These are phyloP conservation scores for Podarcis muralis DNA, from an alignment of 2,113 vertebrate genomes.

Conservation along the genomic window DNA sequence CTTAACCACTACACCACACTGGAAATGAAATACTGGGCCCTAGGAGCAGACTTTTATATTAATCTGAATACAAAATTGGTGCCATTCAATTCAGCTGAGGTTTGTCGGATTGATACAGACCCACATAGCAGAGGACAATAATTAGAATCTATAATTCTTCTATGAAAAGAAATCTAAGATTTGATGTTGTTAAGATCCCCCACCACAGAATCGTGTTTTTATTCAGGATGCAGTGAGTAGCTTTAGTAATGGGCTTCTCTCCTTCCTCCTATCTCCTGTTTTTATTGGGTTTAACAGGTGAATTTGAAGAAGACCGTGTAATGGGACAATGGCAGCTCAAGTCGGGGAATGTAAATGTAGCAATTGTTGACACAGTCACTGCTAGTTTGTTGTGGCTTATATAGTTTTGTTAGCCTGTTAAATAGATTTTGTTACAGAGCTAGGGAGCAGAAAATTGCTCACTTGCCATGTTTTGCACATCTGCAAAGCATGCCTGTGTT, in stretches of 20 bases:
- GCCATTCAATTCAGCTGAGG: background rate
- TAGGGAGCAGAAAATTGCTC: background rate
- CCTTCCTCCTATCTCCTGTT: too few relatives aligned
- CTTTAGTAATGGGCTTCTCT: background rate
- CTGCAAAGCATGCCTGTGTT: background rate
- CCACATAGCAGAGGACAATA: background rate
- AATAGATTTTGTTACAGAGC: background rate
- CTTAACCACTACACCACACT: too few relatives aligned
- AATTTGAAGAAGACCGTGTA: background rate
- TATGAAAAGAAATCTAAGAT: background rate
- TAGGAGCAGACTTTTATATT: background rate
- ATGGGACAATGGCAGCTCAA: background rate
- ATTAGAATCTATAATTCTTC: background rate
- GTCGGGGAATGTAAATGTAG: background rate
- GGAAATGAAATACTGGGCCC: background rate
- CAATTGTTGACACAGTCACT: background rate
- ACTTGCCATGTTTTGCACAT: background rate
- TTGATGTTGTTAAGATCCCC: background rate
- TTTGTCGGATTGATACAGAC: too few relatives aligned
- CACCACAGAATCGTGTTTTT: background rate
- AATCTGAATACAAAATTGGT: background rate
- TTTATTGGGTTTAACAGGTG: background rate
- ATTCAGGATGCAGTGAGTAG: background rate
- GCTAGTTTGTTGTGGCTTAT: background rate
- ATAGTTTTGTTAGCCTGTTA: background rate